Percentiles rank a stretch among this genome's conserved stretches.
Evolutionary conservation across 2,113 vertebrate species (phyloP).

Genomic region (Herpetotheres cachinnans): DNA sequence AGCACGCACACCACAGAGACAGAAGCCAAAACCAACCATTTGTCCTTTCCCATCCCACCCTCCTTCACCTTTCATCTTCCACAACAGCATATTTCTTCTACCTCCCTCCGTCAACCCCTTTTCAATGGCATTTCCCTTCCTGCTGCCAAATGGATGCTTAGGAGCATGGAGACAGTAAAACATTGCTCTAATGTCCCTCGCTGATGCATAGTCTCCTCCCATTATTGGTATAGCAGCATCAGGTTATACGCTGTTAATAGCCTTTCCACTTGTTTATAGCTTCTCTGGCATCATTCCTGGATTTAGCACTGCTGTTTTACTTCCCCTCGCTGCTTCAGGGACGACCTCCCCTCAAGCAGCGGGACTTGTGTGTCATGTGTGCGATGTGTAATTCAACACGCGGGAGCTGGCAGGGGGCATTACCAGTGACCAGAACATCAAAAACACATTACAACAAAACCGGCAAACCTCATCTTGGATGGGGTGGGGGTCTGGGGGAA

Average conservation of each 20-base stretch:
- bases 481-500: neutral
- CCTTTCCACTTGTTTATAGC: neutral
- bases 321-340: neutral
- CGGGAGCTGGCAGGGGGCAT: neutral
- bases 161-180: neutral
- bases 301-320: neutral
- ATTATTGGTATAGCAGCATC: neutral
- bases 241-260: neutral
- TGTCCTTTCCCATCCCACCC: neutral
- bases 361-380: neutral
- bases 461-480: neutral
- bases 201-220: neutral
- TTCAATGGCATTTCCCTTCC: neutral
- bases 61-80: neutral
- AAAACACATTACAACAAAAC: neutral
- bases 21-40: neutral
- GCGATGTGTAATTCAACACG: neutral
- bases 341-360: neutral
- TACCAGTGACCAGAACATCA: neutral
- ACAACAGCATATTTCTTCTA: rapidly evolving
- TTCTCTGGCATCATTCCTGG: conserved; percentile 15
- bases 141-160: neutral
- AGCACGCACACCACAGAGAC: rapidly evolving
- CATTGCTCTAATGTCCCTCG: neutral
- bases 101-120: neutral